phyloP scores from a whole-genome alignment of 2,888 invertebrate species.

The Hemaris fuciformis region DNA sequence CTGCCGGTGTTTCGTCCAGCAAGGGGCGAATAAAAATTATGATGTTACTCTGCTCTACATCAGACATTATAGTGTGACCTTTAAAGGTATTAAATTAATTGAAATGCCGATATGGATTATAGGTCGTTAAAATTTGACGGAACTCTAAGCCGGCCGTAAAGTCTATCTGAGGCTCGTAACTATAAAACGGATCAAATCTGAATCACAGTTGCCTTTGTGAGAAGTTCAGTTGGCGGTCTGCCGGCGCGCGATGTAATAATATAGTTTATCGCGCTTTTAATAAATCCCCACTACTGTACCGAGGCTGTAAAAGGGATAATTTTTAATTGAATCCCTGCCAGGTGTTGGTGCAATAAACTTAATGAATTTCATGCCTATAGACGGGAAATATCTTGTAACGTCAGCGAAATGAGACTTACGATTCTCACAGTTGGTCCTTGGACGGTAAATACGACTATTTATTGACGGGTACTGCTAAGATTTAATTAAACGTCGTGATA shows the following conservation, averaged over 20 bases:
- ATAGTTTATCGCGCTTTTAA: slow-evolving; percentile 64
- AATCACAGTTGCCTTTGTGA: slow-evolving; percentile 65
- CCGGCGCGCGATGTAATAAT: slow-evolving; percentile 52
- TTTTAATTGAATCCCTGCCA: slow-evolving; percentile 68
- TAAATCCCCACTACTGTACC: slow-evolving; percentile 51
- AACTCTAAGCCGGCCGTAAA: slow-evolving; percentile 55
- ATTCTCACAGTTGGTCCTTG: slow-evolving; percentile 6
- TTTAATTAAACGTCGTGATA: slow-evolving; percentile 21
- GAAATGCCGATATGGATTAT: slow-evolving; percentile 43
- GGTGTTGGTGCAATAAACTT: slow-evolving; percentile 59
- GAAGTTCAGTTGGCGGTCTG: slow-evolving; percentile 52
- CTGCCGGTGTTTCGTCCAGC: neutral
- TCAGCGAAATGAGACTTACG: slow-evolving; percentile 25
- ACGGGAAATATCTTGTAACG: slow-evolving; percentile 30
- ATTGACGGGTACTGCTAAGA: neutral
- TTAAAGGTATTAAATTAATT: slow-evolving; percentile 32
- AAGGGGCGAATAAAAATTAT: neutral
- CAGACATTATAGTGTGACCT: slow-evolving; percentile 14
- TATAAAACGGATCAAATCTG: slow-evolving; percentile 69
- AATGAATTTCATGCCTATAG: slow-evolving; percentile 47
- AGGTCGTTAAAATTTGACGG: slow-evolving; percentile 41
- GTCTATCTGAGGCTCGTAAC: slow-evolving; percentile 58
- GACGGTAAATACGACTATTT: neutral
- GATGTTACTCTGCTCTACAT: slow-evolving; percentile 9
- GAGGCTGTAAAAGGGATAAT: slow-evolving; percentile 58